Evolutionary conservation across 2,888 invertebrate species (phyloP).

Genomic region (Agrochola lota): DNA sequence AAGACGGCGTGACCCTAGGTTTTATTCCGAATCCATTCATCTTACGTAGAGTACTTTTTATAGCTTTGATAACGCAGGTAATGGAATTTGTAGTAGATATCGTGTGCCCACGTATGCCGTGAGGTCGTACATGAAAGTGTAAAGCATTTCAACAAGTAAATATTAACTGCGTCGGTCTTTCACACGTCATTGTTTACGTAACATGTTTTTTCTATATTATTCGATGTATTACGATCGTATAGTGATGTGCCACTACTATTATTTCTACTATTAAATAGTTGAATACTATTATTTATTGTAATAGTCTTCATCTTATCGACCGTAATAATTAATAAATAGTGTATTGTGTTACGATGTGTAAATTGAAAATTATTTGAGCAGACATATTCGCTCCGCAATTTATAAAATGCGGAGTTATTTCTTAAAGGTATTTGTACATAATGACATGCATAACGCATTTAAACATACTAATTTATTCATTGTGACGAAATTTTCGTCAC

Average conservation of each 20-base stretch:
- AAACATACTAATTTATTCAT: constrained; percentile 39
- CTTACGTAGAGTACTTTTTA: constrained; percentile 74
- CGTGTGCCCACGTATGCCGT: constrained; percentile 40
- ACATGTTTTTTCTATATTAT: constrained; percentile 14
- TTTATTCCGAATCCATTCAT: constrained; percentile 79
- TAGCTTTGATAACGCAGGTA: constrained; percentile 69
- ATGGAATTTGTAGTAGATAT: constrained; percentile 55
- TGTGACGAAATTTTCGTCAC: constrained; percentile 54
- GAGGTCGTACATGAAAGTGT: constrained; percentile 53
- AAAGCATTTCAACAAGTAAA: constrained; percentile 34
- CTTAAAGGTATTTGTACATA: constrained; percentile 31
- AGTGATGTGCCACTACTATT: constrained; percentile 33
- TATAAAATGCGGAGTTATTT: constrained; percentile 16
- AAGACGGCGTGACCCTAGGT: constrained; percentile 68
- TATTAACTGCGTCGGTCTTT: constrained; percentile 33
- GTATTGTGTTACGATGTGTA: neutral
- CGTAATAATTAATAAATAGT: neutral
- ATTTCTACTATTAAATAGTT: neutral
- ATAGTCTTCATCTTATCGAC: neutral
- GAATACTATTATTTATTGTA: neutral
- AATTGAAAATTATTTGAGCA: neutral
- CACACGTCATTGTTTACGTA: constrained; percentile 57
- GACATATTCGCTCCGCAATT: neutral
- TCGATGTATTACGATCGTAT: constrained; percentile 1
- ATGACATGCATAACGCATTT: constrained; percentile 35